Evolutionary conservation across 2,113 vertebrate species (phyloP).

Genomic region (Aix galericulata): DNA sequence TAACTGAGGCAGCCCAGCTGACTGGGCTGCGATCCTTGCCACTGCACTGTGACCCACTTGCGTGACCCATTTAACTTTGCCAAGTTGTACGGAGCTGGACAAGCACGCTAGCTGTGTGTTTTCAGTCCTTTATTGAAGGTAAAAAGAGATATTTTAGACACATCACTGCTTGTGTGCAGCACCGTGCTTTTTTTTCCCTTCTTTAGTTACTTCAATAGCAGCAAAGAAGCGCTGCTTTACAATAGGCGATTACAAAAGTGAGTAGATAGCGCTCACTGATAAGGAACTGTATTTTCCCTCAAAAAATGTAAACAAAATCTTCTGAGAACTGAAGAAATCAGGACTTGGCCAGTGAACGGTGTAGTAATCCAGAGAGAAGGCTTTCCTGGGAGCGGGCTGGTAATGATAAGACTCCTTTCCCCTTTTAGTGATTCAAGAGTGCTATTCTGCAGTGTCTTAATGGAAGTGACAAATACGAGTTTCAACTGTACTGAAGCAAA

Average conservation of each 20-base stretch:
- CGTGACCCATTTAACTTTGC: conserved; percentile 10
- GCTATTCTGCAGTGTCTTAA: neutral
- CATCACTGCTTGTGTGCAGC: neutral
- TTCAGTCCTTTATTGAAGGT: neutral
- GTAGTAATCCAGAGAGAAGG: neutral
- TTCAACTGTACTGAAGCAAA: neutral
- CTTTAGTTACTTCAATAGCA: neutral
- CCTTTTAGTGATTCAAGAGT: neutral
- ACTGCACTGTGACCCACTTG: conserved; percentile 24
- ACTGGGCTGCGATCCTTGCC: neutral
- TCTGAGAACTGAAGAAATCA: neutral
- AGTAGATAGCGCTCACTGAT: neutral
- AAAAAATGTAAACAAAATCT: neutral
- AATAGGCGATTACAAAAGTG: neutral
- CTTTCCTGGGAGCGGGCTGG: neutral
- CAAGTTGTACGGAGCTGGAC: neutral
- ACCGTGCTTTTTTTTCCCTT: neutral
- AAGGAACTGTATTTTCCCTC: neutral
- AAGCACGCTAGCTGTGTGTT: neutral
- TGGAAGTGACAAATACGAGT: neutral
- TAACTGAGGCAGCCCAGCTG: neutral
- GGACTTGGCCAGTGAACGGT: neutral
- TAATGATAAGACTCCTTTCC: neutral
- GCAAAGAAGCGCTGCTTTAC: neutral
- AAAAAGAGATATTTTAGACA: neutral